Conservation (phyloP, 2,888 invertebrate species). For the Lasioglossum marginatum region DNA sequence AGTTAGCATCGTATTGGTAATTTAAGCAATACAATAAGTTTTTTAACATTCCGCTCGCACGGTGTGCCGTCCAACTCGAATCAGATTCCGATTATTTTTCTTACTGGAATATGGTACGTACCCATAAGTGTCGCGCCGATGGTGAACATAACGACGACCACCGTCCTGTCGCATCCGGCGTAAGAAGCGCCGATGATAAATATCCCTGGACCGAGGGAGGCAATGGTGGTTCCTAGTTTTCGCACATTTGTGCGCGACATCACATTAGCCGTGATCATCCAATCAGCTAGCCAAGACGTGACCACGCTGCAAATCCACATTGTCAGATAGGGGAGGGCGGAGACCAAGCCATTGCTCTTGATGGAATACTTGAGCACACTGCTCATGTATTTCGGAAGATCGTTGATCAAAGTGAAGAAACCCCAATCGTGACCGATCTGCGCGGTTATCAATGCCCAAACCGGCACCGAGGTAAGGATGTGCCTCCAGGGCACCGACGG, state of each 20-base stretch:
- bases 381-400: constrained; percentile 84
- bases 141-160: constrained; percentile 84
- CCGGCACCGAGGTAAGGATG: constrained; percentile 86
- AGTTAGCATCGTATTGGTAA: too few relatives aligned
- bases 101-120: constrained; percentile 29
- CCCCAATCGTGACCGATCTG: constrained; percentile 83
- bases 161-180: constrained; percentile 83
- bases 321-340: constrained; percentile 84
- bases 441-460: constrained; percentile 91
- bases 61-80: too few relatives aligned
- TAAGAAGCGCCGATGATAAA: constrained; percentile 85
- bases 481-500: constrained; percentile 80
- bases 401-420: constrained; percentile 82
- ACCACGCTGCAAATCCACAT: constrained; percentile 84
- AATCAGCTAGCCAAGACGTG: constrained; percentile 83
- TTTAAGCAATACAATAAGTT: too few relatives aligned
- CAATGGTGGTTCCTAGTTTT: constrained; percentile 85
- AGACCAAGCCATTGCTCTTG: constrained; percentile 83
- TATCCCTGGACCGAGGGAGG: constrained; percentile 85
- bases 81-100: too few relatives aligned
- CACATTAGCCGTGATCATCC: constrained; percentile 78
- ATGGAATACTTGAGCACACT: constrained; percentile 82
- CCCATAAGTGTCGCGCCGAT: constrained; percentile 85
- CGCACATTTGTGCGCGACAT: constrained; percentile 83
- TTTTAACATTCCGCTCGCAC: too few relatives aligned